phyloP scores from a whole-genome alignment of 1,140 invertebrate species.

The Drosophila simulans region DNA sequence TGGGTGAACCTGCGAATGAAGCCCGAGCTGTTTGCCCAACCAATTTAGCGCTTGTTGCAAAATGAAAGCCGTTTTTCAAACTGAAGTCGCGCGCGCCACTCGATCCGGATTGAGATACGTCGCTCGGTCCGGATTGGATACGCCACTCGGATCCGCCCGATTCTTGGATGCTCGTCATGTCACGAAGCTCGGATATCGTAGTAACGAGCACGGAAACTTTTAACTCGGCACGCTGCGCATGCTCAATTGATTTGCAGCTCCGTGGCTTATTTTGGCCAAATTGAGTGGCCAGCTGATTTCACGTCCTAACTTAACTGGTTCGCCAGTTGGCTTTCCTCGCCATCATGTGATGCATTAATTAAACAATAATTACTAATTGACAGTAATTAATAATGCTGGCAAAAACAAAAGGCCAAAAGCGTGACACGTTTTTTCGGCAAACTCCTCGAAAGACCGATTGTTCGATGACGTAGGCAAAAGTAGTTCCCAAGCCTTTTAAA shows the following conservation, averaged over 20 bases:
- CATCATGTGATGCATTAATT: slow-evolving; percentile 54
- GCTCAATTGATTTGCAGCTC: slow-evolving; percentile 56
- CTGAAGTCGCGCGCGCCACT: slow-evolving; percentile 62
- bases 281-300: slow-evolving; percentile 38
- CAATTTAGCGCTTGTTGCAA: slow-evolving; percentile 76
- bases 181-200: slow-evolving; percentile 7
- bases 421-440: slow-evolving; percentile 34
- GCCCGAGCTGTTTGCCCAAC: slow-evolving; percentile 66
- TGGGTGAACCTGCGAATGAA: slow-evolving; percentile 58
- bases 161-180: slow-evolving; percentile 7
- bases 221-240: slow-evolving; percentile 48
- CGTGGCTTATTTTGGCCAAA: slow-evolving; percentile 47
- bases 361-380: slow-evolving; percentile 53
- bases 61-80: slow-evolving; percentile 74
- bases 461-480: slow-evolving; percentile 16
- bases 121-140: neutral
- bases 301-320: slow-evolving; percentile 46
- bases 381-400: slow-evolving; percentile 41
- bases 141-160: slow-evolving; percentile 11
- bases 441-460: neutral
- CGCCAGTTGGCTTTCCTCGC: slow-evolving; percentile 28
- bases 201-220: slow-evolving; percentile 64
- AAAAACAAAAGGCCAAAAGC: slow-evolving; percentile 25
- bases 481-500: neutral
- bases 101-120: slow-evolving; percentile 24